Base-by-base conservation (phyloP, 1,140 invertebrate genomes). In the Aphis craccivora region DNA sequence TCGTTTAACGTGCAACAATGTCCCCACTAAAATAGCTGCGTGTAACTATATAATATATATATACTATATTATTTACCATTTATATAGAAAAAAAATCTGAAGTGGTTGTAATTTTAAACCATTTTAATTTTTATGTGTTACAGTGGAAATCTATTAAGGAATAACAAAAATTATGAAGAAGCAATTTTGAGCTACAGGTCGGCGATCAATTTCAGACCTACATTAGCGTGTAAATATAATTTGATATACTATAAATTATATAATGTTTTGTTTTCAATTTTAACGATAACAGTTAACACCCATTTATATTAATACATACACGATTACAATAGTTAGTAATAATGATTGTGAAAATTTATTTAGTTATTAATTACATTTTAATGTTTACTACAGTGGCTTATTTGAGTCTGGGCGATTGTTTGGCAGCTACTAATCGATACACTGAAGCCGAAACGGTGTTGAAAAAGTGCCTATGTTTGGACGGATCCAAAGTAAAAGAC, bases 71-170 rank as follows among this genome's bases (percentile, higher is more conserved):
- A 53, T 86, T 86, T 43, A 86, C 22, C 43, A 86, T 14, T 11
- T 43, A 37, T n/a, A 23, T n/a, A 86, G 5, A 45, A 45, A 45
- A 30, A 45, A 30, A 25, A 45, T 86, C 14, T 7, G 45, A 45
- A 86, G 25, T 86, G 30, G 11, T 30, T 45, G 2, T 30, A 81
- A 67, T 23, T 81, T 35, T 45, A 43, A 18, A 45, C 8, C 3
- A 5, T 45, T 43, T 40, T 18, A 2, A 60, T 90, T 67, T 91
- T 91, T 18, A 40, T 91, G 22, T 96, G 95, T 97, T 97, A 88
- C 97, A 99, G 98, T 95, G 99, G 98, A 93, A 98, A 99, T 94
- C 96, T 99, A 94, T 97, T 98, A 94, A 98, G 99, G 96, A 98
- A 98, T 94, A 97, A 98, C 95, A 97, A 97, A 94, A 96, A 98